Evolutionary conservation across 2,113 vertebrate genomes (phyloP), one percentile per base, ranked within the genome.

Genomic region (Tachysurus fulvidraco): DNA sequence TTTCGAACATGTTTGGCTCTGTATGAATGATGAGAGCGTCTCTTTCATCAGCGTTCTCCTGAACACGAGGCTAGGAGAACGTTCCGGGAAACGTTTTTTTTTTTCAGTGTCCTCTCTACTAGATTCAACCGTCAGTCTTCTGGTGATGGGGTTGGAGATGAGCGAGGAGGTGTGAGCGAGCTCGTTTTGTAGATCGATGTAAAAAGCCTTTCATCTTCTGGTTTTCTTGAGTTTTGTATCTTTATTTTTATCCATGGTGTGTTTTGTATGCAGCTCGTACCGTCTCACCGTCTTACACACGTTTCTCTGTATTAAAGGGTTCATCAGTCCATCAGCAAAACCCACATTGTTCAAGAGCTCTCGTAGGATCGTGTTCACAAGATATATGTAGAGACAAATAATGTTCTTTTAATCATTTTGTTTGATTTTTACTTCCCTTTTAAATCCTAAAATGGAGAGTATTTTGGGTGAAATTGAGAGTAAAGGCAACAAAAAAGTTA

Each of bases 181-280:
- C 25, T 30, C 17, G 55, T 44, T 46, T 23, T 59, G 41, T 44
- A 7, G 17, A 13, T 60, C 76, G 83, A 69, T 86, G 78, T 86
- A 86, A 80, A 86, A 81, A 86, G 64, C 54, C 23, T 44, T 57
- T 36, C 19, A n/a, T 67, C n/a, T 57, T 80, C 84, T n/a, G 74
- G 19, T 28, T 59, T 81, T 71, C 54, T 60, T n/a, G 4, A 50
- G n/a, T 85, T 65, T 52, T 62, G 55, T 84, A 41, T 79, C 62
- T n/a, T 57, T 17, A 7, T 60, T 69, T 41, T 41, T 16, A 54
- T 59, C 28, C 13, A 23, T 44, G 0, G 21, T 67, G 30, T 36
- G n/a, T 13, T 77, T 60, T 50, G 52, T 30, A 64, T 28, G 23
- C 28, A 4, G 17, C 30, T 54, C 52, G 46, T 12, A 13, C 10